These are phyloP conservation scores for Leucophora obtusa DNA, from an alignment of 2,888 invertebrate species.

Conservation along the genomic window DNA sequence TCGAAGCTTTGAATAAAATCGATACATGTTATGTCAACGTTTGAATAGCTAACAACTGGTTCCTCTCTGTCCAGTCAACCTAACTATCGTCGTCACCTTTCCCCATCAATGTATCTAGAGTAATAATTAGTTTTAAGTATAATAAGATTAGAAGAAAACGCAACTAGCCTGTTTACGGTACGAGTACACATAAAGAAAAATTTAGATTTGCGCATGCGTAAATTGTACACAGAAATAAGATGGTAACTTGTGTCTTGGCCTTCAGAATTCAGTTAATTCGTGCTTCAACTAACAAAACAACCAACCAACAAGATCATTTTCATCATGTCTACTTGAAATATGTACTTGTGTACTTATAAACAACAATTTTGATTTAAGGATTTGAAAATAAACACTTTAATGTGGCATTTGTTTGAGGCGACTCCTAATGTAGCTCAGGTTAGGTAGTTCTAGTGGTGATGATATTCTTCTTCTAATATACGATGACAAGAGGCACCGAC, in stretches of 20 bases:
- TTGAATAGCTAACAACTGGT: no score
- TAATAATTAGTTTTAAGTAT: not conserved
- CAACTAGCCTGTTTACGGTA: not conserved
- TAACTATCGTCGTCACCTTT: no score
- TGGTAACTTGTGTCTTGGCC: constrained; percentile 1
- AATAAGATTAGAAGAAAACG: not conserved
- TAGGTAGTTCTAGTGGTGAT: not conserved
- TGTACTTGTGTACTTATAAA: not conserved
- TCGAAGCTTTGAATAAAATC: no score
- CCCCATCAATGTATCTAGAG: not conserved
- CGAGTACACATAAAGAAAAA: not conserved
- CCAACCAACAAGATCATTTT: not conserved
- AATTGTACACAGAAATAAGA: not conserved
- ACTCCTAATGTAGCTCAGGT: not conserved
- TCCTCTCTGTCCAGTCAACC: no score
- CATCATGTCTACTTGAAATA: not conserved
- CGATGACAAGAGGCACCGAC: constrained; percentile 5
- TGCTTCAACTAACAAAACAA: not conserved
- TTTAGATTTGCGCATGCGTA: not conserved
- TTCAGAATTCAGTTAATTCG: not conserved
- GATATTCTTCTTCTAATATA: not conserved
- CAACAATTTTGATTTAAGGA: constrained; percentile 26
- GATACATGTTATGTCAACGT: no score
- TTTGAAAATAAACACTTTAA: constrained; percentile 11
- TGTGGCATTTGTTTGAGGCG: not conserved